Conservation (phyloP, 2,797 vertebrate genomes). For the Erpetoichthys calabaricus region DNA sequence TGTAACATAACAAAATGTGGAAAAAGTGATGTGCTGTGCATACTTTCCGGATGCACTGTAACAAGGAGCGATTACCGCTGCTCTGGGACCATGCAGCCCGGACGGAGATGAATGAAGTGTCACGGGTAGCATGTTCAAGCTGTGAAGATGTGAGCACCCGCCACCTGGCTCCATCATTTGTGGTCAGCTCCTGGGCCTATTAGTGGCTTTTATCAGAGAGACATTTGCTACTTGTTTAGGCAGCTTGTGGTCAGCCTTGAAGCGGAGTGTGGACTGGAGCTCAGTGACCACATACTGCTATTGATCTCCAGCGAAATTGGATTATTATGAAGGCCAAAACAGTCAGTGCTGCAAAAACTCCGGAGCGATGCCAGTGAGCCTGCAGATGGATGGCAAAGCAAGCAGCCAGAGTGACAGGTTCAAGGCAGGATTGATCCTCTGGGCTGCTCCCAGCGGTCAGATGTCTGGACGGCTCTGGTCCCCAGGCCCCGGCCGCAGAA, state of each 20-base stretch:
- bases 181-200: not conserved
- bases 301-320: constrained; percentile 74
- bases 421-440: no score
- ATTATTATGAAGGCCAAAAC: constrained; percentile 75
- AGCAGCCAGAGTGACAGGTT: constrained; percentile 33
- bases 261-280: constrained; percentile 20
- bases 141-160: no score
- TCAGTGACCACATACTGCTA: constrained; percentile 66
- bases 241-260: constrained; percentile 20
- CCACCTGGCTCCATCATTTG: not conserved
- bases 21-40: no score
- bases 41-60: no score
- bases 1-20: no score
- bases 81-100: no score
- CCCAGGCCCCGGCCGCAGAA: not conserved
- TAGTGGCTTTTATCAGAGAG: not conserved
- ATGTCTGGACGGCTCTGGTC: constrained; percentile 16
- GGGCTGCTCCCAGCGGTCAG: constrained; percentile 26
- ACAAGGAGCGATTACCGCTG: no score
- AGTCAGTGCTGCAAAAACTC: constrained; percentile 69
- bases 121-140: no score
- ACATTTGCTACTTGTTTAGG: constrained; percentile 16
- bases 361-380: constrained; percentile 6
- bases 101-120: no score
- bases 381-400: constrained; percentile 60